phyloP scores from a whole-genome alignment of 1,140 invertebrate species.

The Artemia franciscana region DNA sequence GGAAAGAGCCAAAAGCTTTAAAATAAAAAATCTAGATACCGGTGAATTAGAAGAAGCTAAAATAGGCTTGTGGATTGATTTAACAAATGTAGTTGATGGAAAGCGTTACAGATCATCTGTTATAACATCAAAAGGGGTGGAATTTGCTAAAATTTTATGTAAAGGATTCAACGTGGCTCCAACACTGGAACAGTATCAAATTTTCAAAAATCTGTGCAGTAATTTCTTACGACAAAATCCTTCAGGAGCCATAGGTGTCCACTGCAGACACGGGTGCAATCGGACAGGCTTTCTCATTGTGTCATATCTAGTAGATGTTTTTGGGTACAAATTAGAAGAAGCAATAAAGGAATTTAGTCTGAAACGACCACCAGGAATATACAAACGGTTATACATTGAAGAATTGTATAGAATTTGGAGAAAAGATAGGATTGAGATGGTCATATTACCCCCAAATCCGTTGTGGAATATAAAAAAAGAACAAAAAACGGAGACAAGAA shows the following conservation, averaged over 20 bases:
- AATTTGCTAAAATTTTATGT: conserved; percentile 71
- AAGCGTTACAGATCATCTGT: conserved; percentile 50
- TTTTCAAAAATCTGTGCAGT: conserved; percentile 50
- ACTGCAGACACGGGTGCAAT: conserved; percentile 98
- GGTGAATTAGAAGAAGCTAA: conserved; percentile 23
- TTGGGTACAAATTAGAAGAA: conserved; percentile 49
- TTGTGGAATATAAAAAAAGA: too few relatives aligned
- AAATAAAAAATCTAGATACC: conserved; percentile 25
- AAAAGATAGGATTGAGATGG: too few relatives aligned
- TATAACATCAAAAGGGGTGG: conserved; percentile 46
- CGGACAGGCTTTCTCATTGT: conserved; percentile 83
- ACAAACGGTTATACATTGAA: conserved; percentile 37
- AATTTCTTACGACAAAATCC: conserved; percentile 52
- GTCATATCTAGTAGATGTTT: conserved; percentile 61
- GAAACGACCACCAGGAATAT: conserved; percentile 34
- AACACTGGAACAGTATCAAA: conserved; percentile 42
- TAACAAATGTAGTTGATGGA: conserved; percentile 74
- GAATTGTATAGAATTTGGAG: conserved; percentile 35
- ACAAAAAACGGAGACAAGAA: too few relatives aligned
- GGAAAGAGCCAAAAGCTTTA: conserved; percentile 37
- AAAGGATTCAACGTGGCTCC: conserved; percentile 61
- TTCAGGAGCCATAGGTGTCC: conserved; percentile 58
- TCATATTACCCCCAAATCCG: too few relatives aligned
- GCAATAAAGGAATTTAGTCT: conserved; percentile 47
- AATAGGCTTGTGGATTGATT: conserved; percentile 81